phyloP scores from a whole-genome alignment of 1,140 invertebrate species.

The Drosophila yakuba region DNA sequence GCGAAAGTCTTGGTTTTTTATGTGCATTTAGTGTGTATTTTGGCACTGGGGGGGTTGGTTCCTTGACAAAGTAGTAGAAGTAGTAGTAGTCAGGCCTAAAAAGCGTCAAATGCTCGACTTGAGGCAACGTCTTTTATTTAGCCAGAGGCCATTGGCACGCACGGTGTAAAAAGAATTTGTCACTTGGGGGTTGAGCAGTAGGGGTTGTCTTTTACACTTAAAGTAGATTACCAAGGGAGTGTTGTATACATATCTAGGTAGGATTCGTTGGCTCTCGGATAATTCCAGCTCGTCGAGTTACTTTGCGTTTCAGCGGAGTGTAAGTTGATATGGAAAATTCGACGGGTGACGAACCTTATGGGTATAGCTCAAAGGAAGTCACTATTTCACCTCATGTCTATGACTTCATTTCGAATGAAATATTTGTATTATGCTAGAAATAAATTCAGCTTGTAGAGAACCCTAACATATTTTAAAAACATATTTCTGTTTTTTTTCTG shows the following conservation, averaged over 20 bases:
- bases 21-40: slow-evolving; percentile 52
- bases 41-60: neutral
- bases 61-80: slow-evolving; percentile 38
- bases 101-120: slow-evolving; percentile 52
- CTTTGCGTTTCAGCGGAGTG: slow-evolving; percentile 14
- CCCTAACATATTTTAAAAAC: too few relatives aligned
- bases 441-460: too few relatives aligned
- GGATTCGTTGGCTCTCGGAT: slow-evolving; percentile 31
- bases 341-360: too few relatives aligned
- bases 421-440: neutral
- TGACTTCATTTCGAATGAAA: too few relatives aligned
- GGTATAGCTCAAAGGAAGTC: neutral
- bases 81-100: slow-evolving; percentile 53
- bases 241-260: slow-evolving; percentile 9
- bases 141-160: slow-evolving; percentile 60
- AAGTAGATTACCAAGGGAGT: slow-evolving; percentile 46
- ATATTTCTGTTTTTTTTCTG: too few relatives aligned
- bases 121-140: slow-evolving; percentile 62
- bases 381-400: neutral
- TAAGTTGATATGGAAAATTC: slow-evolving; percentile 10
- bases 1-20: slow-evolving; percentile 45
- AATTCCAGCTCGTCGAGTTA: slow-evolving; percentile 5
- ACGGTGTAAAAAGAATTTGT: slow-evolving; percentile 43
- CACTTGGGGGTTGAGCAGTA: slow-evolving; percentile 19
- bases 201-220: slow-evolving; percentile 33